Percentiles rank a stretch among this genome's conserved stretches.
phyloP scores from a whole-genome alignment of 2,113 vertebrate species.

The Myrmecophaga tridactyla region DNA sequence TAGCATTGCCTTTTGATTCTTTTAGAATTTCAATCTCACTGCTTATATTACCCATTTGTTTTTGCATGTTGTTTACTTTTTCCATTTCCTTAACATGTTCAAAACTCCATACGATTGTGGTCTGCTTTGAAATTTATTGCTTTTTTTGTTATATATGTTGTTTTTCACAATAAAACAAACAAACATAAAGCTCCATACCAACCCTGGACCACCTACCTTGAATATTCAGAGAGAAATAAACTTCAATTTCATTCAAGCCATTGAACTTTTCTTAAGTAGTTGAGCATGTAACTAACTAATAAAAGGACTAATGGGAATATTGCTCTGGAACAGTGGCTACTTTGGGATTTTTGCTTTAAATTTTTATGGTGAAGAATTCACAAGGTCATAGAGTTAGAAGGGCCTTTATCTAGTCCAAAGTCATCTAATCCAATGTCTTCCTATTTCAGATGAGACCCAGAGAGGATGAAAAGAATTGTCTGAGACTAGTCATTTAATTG shows the following conservation, averaged over 20 bases:
- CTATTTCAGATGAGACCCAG: slow-evolving; percentile 14
- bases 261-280: neutral
- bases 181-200: too few relatives aligned
- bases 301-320: neutral
- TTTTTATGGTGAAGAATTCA: neutral
- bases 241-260: neutral
- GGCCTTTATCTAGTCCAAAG: neutral
- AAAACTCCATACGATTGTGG: too few relatives aligned
- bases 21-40: too few relatives aligned
- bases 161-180: too few relatives aligned
- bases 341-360: slow-evolving; percentile 1
- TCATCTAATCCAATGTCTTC: neutral
- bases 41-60: too few relatives aligned
- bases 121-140: too few relatives aligned
- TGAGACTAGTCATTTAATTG: neutral
- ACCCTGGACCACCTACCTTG: neutral
- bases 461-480: neutral
- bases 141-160: too few relatives aligned
- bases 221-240: slow-evolving; percentile 1
- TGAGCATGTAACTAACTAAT: neutral
- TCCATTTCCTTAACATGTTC: neutral
- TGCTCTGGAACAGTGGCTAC: neutral
- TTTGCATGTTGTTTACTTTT: too few relatives aligned
- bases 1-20: too few relatives aligned
- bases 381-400: neutral